These are phyloP conservation scores for Cryptoblepharus egeriae DNA, from an alignment of 2,797 vertebrate genomes.

Conservation along the genomic window DNA sequence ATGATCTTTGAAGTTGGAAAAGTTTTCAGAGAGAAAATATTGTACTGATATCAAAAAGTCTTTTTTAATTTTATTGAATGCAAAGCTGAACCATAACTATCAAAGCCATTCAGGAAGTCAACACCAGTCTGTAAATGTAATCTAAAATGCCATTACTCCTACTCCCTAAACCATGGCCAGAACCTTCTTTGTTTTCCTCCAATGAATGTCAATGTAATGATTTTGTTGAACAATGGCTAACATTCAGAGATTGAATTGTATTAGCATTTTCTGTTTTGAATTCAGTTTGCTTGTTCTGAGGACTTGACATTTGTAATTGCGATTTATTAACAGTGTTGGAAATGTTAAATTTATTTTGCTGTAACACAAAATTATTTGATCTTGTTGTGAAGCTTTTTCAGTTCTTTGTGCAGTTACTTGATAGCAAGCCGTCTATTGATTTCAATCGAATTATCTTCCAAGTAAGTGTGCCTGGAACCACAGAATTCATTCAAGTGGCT, in stretches of 20 bases:
- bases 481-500: constrained; percentile 42
- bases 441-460: too few relatives aligned
- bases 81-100: neutral
- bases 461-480: neutral
- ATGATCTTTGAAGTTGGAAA: neutral
- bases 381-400: constrained; percentile 18
- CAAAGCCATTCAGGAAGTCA: neutral
- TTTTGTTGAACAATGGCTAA: neutral
- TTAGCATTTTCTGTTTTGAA: neutral
- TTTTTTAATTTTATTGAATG: neutral
- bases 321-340: neutral
- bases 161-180: neutral
- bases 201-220: too few relatives aligned
- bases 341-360: constrained; percentile 11
- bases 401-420: neutral
- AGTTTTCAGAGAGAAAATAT: neutral
- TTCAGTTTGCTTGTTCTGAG: constrained; percentile 12
- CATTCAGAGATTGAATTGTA: neutral
- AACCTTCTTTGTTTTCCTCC: neutral
- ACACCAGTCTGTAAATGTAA: neutral
- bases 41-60: neutral
- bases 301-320: constrained; percentile 1
- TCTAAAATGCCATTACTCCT: neutral
- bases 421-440: neutral
- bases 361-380: constrained; percentile 14